Evolutionary conservation across 1,140 invertebrate species (phyloP).

Genomic region (Leptinotarsa texana): DNA sequence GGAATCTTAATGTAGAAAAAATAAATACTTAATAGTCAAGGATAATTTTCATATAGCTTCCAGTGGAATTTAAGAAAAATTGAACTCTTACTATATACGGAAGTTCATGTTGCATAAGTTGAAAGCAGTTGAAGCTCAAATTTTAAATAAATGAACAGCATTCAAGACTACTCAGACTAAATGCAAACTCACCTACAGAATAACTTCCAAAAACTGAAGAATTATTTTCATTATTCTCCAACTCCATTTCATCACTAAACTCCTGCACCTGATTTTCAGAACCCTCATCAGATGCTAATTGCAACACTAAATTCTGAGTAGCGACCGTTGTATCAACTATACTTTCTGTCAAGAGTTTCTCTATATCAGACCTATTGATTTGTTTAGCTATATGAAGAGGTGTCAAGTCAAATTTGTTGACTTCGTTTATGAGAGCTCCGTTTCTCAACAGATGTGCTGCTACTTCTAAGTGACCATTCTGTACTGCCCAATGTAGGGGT

Average conservation of each 20-base stretch:
- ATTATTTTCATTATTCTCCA: slow-evolving; percentile 4
- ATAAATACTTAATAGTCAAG: too few species aligned
- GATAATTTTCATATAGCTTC: too few species aligned
- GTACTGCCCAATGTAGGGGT: slow-evolving; percentile 92
- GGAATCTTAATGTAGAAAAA: too few species aligned
- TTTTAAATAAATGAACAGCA: too few species aligned
- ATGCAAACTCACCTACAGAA: background rate
- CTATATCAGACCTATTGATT: slow-evolving; percentile 66
- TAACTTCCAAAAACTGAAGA: background rate
- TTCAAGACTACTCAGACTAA: too few species aligned
- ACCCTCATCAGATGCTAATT: slow-evolving; percentile 43
- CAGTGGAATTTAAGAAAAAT: too few species aligned
- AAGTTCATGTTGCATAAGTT: too few species aligned
- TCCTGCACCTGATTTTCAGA: slow-evolving; percentile 51
- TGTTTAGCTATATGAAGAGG: slow-evolving; percentile 77
- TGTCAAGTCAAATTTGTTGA: slow-evolving; percentile 85
- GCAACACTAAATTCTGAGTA: slow-evolving; percentile 53
- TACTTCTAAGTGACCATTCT: slow-evolving; percentile 74
- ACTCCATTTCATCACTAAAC: slow-evolving; percentile 31
- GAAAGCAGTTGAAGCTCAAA: too few species aligned
- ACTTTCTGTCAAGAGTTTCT: slow-evolving; percentile 62
- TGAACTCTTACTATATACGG: too few species aligned
- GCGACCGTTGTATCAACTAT: slow-evolving; percentile 50
- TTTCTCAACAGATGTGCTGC: slow-evolving; percentile 72
- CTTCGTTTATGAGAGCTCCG: slow-evolving; percentile 69